These are phyloP conservation scores for Thaumatotibia leucotreta DNA, from an alignment of 1,140 invertebrate species.

Conservation along the genomic window DNA sequence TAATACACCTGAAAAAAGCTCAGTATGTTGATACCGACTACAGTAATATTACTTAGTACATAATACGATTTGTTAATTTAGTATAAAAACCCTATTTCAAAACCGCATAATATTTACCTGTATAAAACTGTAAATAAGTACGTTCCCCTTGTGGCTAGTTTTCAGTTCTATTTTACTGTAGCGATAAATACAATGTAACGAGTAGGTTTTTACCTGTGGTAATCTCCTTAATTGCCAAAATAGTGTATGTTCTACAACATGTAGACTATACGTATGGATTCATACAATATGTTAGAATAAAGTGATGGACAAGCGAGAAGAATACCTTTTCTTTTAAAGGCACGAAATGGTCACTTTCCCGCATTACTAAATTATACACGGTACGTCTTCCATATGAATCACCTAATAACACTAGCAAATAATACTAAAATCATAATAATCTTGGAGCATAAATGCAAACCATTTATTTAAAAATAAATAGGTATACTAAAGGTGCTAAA, in stretches of 20 bases:
- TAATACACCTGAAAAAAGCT: slow-evolving; percentile 74
- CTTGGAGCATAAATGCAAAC: not conserved
- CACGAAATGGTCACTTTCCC: not conserved
- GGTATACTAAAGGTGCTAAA: slow-evolving; percentile 4
- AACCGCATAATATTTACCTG: slow-evolving; percentile 12
- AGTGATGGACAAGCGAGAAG: not conserved
- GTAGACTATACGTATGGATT: slow-evolving; percentile 25
- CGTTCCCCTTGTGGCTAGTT: slow-evolving; percentile 6
- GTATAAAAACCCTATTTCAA: slow-evolving; percentile 18
- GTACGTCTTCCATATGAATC: slow-evolving; percentile 1
- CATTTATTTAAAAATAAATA: not conserved
- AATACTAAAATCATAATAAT: not conserved
- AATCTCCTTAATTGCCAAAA: slow-evolving; percentile 75
- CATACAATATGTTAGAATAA: slow-evolving; percentile 12
- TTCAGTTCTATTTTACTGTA: slow-evolving; percentile 16
- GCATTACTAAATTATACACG: not conserved
- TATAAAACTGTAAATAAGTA: slow-evolving; percentile 19
- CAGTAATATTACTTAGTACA: slow-evolving; percentile 26
- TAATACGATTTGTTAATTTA: slow-evolving; percentile 20
- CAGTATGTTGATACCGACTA: slow-evolving; percentile 49
- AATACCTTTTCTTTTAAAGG: slow-evolving; percentile 3
- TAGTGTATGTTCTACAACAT: slow-evolving; percentile 41
- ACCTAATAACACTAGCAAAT: not conserved
- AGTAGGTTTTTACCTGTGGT: slow-evolving; percentile 57
- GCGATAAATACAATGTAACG: slow-evolving; percentile 16